phyloP scores from a whole-genome alignment of 2,888 invertebrate genomes.

The Drosophila silvestris region DNA sequence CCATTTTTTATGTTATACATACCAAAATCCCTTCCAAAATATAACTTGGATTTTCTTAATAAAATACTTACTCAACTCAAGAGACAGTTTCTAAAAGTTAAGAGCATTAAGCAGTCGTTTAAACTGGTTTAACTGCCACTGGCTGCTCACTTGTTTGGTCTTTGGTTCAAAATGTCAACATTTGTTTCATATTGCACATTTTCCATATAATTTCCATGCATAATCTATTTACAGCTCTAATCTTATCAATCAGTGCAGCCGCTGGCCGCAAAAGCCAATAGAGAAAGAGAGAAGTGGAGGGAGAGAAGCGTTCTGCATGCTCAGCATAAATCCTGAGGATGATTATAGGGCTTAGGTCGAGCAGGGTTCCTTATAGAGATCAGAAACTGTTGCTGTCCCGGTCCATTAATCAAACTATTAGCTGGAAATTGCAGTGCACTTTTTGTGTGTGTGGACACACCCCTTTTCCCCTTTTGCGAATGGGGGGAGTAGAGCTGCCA shows the following conservation, averaged over 20 bases:
- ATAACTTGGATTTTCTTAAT: background rate
- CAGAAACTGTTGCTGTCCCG: slow-evolving; percentile 51
- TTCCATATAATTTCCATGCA: slow-evolving; percentile 70
- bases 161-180: slow-evolving; percentile 60
- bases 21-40: rapidly evolving
- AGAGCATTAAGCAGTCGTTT: background rate
- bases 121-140: background rate
- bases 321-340: slow-evolving; percentile 36
- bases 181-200: slow-evolving; percentile 71
- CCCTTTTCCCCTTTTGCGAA: slow-evolving; percentile 58
- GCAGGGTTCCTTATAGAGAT: slow-evolving; percentile 12
- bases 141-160: background rate
- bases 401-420: slow-evolving; percentile 86
- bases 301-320: slow-evolving; percentile 12
- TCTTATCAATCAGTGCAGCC: slow-evolving; percentile 69
- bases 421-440: slow-evolving; percentile 67
- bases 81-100: background rate
- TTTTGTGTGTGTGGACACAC: slow-evolving; percentile 65
- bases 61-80: background rate
- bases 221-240: slow-evolving; percentile 76
- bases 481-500: background rate
- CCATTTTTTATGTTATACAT: rapidly evolving
- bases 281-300: no score
- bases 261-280: slow-evolving; percentile 12
- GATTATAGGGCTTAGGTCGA: slow-evolving; percentile 57